phyloP scores from a whole-genome alignment of 2,888 invertebrate species.

The Drosophila picticornis region DNA sequence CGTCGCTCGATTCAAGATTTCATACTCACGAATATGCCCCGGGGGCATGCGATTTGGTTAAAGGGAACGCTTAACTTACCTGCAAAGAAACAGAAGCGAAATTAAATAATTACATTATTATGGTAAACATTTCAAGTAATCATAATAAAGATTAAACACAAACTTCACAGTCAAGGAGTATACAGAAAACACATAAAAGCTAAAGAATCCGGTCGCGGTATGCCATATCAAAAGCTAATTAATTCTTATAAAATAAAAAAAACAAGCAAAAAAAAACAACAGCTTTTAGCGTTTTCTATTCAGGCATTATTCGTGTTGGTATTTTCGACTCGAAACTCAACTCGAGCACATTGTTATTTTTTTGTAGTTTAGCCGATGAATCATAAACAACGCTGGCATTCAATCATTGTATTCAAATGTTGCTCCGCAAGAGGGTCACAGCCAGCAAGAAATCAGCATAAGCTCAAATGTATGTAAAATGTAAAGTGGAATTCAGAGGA shows the following conservation, averaged over 20 bases:
- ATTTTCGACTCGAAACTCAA: constrained; percentile 15
- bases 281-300: constrained; percentile 6
- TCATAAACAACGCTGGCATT: constrained; percentile 48
- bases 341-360: constrained; percentile 25
- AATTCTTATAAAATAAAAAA: constrained; percentile 33
- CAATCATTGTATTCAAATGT: constrained; percentile 60
- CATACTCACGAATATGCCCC: constrained; percentile 67
- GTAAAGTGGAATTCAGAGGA: constrained; percentile 20
- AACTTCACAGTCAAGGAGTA: constrained; percentile 18
- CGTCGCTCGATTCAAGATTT: constrained; percentile 40
- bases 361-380: constrained; percentile 37
- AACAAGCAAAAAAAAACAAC: not conserved
- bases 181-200: not conserved
- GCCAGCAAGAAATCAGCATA: constrained; percentile 33
- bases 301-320: constrained; percentile 26
- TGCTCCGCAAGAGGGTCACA: constrained; percentile 36
- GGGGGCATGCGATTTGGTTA: constrained; percentile 52
- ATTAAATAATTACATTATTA: constrained; percentile 70
- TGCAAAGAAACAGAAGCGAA: constrained; percentile 66
- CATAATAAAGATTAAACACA: constrained; percentile 28
- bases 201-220: constrained; percentile 38
- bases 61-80: constrained; percentile 71
- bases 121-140: constrained; percentile 25
- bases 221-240: constrained; percentile 36
- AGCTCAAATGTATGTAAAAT: constrained; percentile 24